phyloP scores from a whole-genome alignment of 1,140 invertebrate species.

The Drosophila azteca region DNA sequence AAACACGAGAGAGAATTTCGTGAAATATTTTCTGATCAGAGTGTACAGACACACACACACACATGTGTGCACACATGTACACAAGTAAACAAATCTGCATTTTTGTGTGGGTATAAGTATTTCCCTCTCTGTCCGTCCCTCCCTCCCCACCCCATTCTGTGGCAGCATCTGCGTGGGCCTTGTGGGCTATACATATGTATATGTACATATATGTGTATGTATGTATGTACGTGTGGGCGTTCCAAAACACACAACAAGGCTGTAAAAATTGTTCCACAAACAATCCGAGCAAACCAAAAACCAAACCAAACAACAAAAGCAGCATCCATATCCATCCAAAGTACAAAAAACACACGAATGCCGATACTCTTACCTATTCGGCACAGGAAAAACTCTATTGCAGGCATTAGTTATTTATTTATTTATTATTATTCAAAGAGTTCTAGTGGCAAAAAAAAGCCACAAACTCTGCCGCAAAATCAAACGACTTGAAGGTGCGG shows the following conservation, averaged over 20 bases:
- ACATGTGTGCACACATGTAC: slow-evolving; percentile 1
- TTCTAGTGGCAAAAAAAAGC: no score
- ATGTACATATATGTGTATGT: no score
- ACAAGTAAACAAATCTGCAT: no score
- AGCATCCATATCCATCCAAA: no score
- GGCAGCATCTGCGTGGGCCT: slow-evolving; percentile 52
- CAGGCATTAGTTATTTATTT: no score
- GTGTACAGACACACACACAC: slow-evolving; percentile 1
- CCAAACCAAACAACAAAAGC: background rate
- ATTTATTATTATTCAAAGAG: no score
- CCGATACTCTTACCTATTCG: no score
- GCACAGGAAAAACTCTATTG: no score
- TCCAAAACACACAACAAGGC: slow-evolving; percentile 45
- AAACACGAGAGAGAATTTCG: slow-evolving; percentile 21
- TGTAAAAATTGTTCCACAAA: slow-evolving; percentile 46
- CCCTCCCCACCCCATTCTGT: slow-evolving; percentile 16
- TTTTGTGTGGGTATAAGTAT: background rate
- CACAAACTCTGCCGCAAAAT: background rate
- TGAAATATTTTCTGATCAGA: slow-evolving; percentile 36
- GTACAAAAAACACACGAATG: no score
- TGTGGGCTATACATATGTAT: slow-evolving; percentile 14
- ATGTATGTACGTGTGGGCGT: slow-evolving; percentile 35
- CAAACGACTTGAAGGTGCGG: no score
- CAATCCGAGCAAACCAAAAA: background rate
- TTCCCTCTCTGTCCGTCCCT: background rate